A percentile compares a stretch with the other conserved stretches of the same genome.
These are phyloP conservation scores for Hexactinellida sp. DNA, from an alignment of 37 sponge, comb jelly and placozoan genomes.

Conservation along the genomic window DNA sequence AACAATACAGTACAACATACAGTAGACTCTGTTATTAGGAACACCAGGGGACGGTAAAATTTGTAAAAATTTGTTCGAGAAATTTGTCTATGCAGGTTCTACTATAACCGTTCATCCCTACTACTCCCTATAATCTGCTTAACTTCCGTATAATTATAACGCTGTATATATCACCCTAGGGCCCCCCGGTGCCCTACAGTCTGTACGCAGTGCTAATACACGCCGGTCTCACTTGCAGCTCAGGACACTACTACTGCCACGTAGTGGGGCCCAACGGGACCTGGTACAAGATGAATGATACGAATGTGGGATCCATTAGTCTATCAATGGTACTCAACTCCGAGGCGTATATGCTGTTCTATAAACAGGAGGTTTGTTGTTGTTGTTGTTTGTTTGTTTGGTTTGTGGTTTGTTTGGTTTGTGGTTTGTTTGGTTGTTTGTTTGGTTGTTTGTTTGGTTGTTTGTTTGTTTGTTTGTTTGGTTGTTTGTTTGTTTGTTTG, in stretches of 20 bases:
- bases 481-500: no score
- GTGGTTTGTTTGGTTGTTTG: neutral
- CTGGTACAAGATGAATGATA: constrained; percentile 94
- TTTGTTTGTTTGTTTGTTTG: neutral
- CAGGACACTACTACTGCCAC: constrained; percentile 98
- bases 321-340: constrained; percentile 49
- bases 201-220: constrained; percentile 96
- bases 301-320: constrained; percentile 56
- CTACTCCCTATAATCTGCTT: no score
- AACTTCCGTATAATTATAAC: no score
- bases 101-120: no score
- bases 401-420: neutral
- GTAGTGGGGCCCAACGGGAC: constrained; percentile 45
- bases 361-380: constrained; percentile 31
- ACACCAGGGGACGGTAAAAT: no score
- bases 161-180: no score
- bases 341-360: constrained; percentile 92
- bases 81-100: no score
- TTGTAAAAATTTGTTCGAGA: no score
- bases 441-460: neutral
- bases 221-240: constrained; percentile 69
- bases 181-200: constrained; percentile 39
- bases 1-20: no score
- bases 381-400: no score
- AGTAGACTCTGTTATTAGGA: no score